Base-by-base conservation (phyloP, 2,113 vertebrate species). In the Anser cygnoides region DNA sequence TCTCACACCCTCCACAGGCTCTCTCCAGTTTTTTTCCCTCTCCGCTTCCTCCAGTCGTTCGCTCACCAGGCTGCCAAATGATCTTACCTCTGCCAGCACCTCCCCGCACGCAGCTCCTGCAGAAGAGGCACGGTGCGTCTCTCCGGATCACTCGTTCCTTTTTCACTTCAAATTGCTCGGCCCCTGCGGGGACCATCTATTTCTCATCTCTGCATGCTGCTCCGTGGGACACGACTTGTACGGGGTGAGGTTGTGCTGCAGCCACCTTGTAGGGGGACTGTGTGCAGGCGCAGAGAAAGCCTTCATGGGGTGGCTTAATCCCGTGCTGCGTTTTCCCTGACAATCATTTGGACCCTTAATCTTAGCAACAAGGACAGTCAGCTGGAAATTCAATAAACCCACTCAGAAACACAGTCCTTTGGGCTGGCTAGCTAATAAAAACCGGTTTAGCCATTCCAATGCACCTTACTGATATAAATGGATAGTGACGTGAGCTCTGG, bases 301-400 rank as follows among this genome's bases (percentile, higher is more conserved):
- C 94, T 85, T 95, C 90, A 66, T 71, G 50, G 81, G 67, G 78
- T 92, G 41, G 92, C 79, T 94, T 95, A 91, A 80, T 44, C 44
- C 14, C 65, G 58, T 0, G 0, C 41, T 55, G 71, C 83, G 75
- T 96, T 95, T 93, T 85, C 82, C 72, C 84, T 95, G 93, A 93
- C 92, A 94, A 63, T 95, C 82, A 74, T 74, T 61, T 66, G 90
- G 46, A 66, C 61, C 76, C 84, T 82, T 95, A 93, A 95, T 93
- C 94, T 97, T 80, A 91, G 94, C 89, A 96, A 90, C 93, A 55
- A 92, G 0, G 37, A 70, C 78, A 77, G 74, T 63, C 5, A 11
- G 81, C 81, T 82, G 62, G 78, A 93, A 94, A 95, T 96, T 94
- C 94, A 96, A 94, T 96, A 95, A 95, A 91, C 58, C 41, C 83